phyloP scores from a whole-genome alignment of 1,140 invertebrate genomes.

The Trypoxylus dichotomus region DNA sequence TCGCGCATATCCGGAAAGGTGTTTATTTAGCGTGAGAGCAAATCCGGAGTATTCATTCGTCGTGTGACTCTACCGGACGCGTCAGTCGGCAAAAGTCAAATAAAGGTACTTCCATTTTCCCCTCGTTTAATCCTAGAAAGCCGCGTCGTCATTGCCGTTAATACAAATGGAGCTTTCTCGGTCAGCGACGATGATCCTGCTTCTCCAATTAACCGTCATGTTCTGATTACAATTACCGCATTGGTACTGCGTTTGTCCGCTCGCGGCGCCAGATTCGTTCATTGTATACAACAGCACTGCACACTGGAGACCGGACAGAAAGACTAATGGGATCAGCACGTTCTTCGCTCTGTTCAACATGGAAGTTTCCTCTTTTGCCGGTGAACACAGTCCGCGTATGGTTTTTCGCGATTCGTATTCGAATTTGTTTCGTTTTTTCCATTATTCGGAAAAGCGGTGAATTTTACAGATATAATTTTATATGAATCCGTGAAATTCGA shows the following conservation, averaged over 20 bases:
- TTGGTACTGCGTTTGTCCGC: background rate
- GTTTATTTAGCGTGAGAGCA: background rate
- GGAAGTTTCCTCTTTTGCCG: background rate
- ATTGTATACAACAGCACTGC: background rate
- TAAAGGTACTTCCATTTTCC: background rate
- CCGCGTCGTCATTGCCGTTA: background rate
- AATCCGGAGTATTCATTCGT: background rate
- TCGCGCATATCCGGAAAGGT: background rate
- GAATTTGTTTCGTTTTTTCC: background rate
- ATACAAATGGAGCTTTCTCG: slow-evolving; percentile 14
- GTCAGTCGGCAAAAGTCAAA: slow-evolving; percentile 2
- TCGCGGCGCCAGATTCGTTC: background rate
- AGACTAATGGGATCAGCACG: background rate
- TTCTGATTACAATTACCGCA: background rate
- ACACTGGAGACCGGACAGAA: background rate
- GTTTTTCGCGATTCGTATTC: background rate
- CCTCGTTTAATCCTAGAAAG: slow-evolving; percentile 20
- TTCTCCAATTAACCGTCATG: slow-evolving; percentile 16
- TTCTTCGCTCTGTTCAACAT: background rate
- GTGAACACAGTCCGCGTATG: background rate
- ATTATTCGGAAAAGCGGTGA: background rate
- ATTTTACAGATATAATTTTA: background rate
- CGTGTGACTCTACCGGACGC: background rate
- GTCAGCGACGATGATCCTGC: slow-evolving; percentile 17
- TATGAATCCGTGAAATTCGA: background rate